These are phyloP conservation scores for Sebastolobus altivelis DNA, from an alignment of 2,797 vertebrate species.

Conservation along the genomic window DNA sequence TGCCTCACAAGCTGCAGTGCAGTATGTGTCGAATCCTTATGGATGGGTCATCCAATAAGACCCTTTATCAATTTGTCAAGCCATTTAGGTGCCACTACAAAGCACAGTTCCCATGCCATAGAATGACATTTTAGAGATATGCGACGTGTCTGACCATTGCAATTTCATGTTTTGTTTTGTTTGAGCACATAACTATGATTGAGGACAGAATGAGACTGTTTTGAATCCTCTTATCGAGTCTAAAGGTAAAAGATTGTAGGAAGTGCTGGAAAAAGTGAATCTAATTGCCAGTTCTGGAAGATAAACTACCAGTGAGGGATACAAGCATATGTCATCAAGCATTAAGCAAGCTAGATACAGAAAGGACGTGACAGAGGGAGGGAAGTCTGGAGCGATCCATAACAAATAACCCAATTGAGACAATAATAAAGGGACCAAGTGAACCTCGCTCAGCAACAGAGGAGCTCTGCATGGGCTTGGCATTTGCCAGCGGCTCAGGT, in stretches of 20 bases:
- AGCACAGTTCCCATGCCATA: conserved; percentile 37
- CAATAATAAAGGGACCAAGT: conserved; percentile 47
- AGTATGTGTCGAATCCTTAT: conserved; percentile 42
- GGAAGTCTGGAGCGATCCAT: conserved; percentile 42
- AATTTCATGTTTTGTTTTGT: conserved; percentile 33
- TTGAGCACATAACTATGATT: conserved; percentile 15
- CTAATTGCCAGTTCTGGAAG: conserved; percentile 43
- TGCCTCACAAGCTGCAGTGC: conserved; percentile 68
- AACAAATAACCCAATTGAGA: conserved; percentile 60
- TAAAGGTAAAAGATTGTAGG: conserved; percentile 13
- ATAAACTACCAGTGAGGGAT: conserved; percentile 38
- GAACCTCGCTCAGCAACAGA: conserved; percentile 38
- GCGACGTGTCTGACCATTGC: conserved; percentile 12
- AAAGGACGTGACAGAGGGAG: conserved; percentile 30
- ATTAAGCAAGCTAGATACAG: conserved; percentile 26
- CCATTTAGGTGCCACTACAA: conserved; percentile 36
- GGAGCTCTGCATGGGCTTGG: conserved; percentile 21
- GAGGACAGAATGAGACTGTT: conserved; percentile 19
- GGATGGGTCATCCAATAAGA: conserved; percentile 38
- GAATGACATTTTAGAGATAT: conserved; percentile 6
- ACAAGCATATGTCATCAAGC: conserved; percentile 47
- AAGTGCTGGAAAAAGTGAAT: conserved; percentile 25
- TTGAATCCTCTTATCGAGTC: conserved; percentile 22
- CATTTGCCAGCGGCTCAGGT: conserved; percentile 43
- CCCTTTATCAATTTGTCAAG: conserved; percentile 52